These are phyloP conservation scores for Egretta garzetta DNA, from an alignment of 2,113 vertebrate species.

Conservation along the genomic window DNA sequence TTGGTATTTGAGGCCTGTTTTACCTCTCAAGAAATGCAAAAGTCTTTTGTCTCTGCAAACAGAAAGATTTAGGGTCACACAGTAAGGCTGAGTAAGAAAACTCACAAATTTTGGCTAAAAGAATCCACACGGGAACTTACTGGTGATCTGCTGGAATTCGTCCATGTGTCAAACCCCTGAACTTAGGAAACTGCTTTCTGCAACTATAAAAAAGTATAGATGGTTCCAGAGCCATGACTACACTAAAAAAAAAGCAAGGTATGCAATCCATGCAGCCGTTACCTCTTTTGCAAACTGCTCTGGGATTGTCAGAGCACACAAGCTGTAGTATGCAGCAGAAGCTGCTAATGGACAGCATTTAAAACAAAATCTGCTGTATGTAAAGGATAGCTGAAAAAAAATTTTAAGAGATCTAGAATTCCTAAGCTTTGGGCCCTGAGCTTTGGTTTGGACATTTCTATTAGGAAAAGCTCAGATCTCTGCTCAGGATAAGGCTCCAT, in stretches of 20 bases:
- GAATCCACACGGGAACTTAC: neutral
- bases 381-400: neutral
- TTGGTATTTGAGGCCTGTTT: neutral
- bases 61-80: neutral
- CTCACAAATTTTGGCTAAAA: neutral
- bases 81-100: neutral
- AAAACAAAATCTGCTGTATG: neutral
- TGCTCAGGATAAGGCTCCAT: neutral
- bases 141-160: neutral
- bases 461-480: neutral
- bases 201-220: neutral
- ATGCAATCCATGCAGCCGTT: neutral
- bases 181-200: neutral
- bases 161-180: neutral
- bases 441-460: neutral
- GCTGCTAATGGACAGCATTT: neutral
- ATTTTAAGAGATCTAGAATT: neutral
- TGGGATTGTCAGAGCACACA: neutral
- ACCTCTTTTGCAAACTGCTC: neutral
- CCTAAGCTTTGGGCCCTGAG: neutral
- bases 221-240: neutral
- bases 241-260: neutral
- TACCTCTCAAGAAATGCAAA: neutral
- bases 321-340: neutral
- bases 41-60: neutral